phyloP scores from a whole-genome alignment of 2,888 invertebrate genomes.

The Xestia xanthographa region DNA sequence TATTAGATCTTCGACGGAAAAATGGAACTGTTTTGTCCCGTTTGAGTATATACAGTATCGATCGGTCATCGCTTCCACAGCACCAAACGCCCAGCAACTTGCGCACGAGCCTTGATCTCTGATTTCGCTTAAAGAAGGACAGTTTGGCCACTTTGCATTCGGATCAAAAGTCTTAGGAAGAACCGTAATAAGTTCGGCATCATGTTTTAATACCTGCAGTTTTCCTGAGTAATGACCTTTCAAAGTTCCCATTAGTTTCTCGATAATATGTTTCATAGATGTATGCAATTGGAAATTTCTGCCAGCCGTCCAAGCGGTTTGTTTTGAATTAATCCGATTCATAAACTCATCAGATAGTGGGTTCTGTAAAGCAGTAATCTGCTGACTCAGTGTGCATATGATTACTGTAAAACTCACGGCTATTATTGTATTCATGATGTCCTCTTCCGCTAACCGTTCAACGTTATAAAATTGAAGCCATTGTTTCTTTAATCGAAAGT shows the following conservation, averaged over 20 bases:
- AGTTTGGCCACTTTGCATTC: slow-evolving; percentile 95
- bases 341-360: slow-evolving; percentile 94
- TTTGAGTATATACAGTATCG: slow-evolving; percentile 81
- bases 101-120: slow-evolving; percentile 97
- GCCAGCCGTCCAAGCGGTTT: slow-evolving; percentile 95
- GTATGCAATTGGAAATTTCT: slow-evolving; percentile 93
- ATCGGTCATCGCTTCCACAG: slow-evolving; percentile 97
- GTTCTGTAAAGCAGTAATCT: slow-evolving; percentile 75
- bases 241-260: slow-evolving; percentile 93
- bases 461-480: neutral
- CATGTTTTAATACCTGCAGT: slow-evolving; percentile 82
- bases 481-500: slow-evolving; percentile 7
- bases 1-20: slow-evolving; percentile 50
- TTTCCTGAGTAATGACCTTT: slow-evolving; percentile 89
- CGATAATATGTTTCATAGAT: slow-evolving; percentile 90
- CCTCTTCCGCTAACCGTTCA: slow-evolving; percentile 50
- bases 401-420: slow-evolving; percentile 71
- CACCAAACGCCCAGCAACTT: slow-evolving; percentile 98
- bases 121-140: slow-evolving; percentile 95
- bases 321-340: slow-evolving; percentile 92
- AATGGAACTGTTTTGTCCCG: slow-evolving; percentile 46
- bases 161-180: slow-evolving; percentile 96
- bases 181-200: slow-evolving; percentile 78
- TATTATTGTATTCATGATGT: slow-evolving; percentile 76
- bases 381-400: slow-evolving; percentile 71